Conservation (phyloP, 2,888 invertebrate genomes). For the Phasia obesa region DNA sequence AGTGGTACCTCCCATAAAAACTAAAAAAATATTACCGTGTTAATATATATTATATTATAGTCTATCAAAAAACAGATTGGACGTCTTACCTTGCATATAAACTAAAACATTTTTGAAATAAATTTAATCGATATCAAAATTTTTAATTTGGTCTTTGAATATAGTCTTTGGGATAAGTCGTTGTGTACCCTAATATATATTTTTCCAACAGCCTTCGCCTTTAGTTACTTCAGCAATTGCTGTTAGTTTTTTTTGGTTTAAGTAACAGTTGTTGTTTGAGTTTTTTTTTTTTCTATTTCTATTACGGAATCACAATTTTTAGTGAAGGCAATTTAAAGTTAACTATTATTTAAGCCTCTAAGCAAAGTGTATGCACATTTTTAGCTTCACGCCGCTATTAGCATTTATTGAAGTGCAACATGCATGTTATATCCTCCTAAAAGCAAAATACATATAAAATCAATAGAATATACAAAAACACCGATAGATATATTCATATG, state of each 20-base stretch:
- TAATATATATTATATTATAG: too few relatives aligned
- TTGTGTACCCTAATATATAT: too few relatives aligned
- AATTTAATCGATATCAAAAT: too few relatives aligned
- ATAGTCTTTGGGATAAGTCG: too few relatives aligned
- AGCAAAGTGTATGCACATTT: slow-evolving; percentile 32
- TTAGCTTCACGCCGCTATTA: slow-evolving; percentile 44
- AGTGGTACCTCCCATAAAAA: too few relatives aligned
- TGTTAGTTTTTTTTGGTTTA: not conserved
- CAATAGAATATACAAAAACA: not conserved
- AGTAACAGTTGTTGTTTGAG: not conserved
- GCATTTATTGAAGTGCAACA: slow-evolving; percentile 57
- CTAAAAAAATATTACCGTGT: too few relatives aligned
- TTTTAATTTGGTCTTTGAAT: too few relatives aligned
- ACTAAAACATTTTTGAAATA: too few relatives aligned
- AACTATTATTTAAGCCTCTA: slow-evolving; percentile 50
- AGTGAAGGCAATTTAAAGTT: slow-evolving; percentile 39
- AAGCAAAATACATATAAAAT: not conserved
- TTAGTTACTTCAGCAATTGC: too few relatives aligned
- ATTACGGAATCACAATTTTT: not conserved
- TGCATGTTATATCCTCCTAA: slow-evolving; percentile 10
- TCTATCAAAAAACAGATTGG: too few relatives aligned
- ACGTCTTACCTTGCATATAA: too few relatives aligned
- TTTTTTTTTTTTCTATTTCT: not conserved
- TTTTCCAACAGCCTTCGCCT: too few relatives aligned
- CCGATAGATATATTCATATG: not conserved